Evolutionary conservation across 1,140 invertebrate species (phyloP).

Genomic region (Cepaea nemoralis): DNA sequence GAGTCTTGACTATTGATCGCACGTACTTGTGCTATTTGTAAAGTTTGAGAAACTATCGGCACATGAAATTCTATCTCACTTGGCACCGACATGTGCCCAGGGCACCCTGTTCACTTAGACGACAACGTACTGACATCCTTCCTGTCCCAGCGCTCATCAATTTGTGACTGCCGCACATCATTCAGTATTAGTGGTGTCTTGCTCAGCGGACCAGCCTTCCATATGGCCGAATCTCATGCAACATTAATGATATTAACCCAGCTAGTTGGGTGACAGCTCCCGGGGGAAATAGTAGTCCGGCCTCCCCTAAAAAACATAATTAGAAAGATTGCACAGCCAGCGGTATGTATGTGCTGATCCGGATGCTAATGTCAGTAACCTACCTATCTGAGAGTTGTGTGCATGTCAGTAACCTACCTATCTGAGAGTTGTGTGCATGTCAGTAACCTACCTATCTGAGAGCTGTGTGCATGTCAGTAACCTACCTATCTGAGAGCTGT

Average conservation of each 20-base stretch:
- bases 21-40: too few relatives aligned
- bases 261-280: conserved; percentile 4
- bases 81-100: not conserved
- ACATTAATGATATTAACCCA: conserved; percentile 30
- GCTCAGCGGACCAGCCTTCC: not conserved
- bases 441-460: too few relatives aligned
- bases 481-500: too few relatives aligned
- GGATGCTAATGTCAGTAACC: not conserved
- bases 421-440: too few relatives aligned
- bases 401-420: not conserved
- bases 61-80: not conserved
- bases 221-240: conserved; percentile 19
- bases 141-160: not conserved
- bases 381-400: too few relatives aligned
- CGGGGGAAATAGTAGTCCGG: not conserved
- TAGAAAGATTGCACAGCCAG: conserved; percentile 22
- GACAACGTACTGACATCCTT: not conserved
- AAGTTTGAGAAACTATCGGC: too few relatives aligned
- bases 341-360: conserved; percentile 1
- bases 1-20: too few relatives aligned
- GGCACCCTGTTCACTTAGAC: not conserved
- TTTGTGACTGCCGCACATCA: not conserved
- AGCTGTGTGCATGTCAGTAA: not conserved
- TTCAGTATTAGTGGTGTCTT: not conserved
- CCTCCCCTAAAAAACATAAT: conserved; percentile 25